Evolutionary conservation across 2,888 invertebrate species (phyloP).

Genomic region (Euclidia mi): DNA sequence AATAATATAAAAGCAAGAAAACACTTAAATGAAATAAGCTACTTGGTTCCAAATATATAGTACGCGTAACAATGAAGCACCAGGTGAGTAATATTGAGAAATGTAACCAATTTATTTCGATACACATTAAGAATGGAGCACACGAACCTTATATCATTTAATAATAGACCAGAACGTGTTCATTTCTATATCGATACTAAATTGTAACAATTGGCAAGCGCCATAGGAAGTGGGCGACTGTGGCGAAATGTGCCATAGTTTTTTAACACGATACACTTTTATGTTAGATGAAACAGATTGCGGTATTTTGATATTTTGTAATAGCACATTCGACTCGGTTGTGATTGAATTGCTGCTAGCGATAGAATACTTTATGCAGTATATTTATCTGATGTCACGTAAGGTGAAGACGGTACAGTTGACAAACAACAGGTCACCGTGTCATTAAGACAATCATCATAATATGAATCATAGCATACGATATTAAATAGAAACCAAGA

Average conservation of each 20-base stretch:
- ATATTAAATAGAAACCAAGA: neutral
- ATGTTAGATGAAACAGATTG: conserved; percentile 34
- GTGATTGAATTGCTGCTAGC: conserved; percentile 22
- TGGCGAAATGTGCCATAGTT: conserved; percentile 62
- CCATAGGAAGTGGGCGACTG: conserved; percentile 74
- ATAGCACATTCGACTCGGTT: conserved; percentile 20
- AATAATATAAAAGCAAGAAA: no score
- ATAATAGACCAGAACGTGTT: conserved; percentile 68
- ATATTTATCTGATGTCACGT: neutral
- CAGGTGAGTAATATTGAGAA: neutral
- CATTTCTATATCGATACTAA: conserved; percentile 65
- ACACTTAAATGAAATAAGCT: no score
- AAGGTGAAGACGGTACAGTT: neutral
- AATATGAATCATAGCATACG: neutral
- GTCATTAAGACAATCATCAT: neutral
- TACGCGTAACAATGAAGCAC: neutral
- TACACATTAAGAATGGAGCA: conserved; percentile 15
- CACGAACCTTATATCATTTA: conserved; percentile 47
- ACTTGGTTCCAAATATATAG: no score
- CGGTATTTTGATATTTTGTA: conserved; percentile 31
- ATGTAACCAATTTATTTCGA: conserved; percentile 2
- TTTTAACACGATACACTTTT: conserved; percentile 44
- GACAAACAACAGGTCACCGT: neutral
- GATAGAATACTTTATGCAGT: neutral
- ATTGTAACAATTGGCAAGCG: conserved; percentile 80